Conservation (phyloP, 2,113 vertebrate species). For the Colinus virginianus region DNA sequence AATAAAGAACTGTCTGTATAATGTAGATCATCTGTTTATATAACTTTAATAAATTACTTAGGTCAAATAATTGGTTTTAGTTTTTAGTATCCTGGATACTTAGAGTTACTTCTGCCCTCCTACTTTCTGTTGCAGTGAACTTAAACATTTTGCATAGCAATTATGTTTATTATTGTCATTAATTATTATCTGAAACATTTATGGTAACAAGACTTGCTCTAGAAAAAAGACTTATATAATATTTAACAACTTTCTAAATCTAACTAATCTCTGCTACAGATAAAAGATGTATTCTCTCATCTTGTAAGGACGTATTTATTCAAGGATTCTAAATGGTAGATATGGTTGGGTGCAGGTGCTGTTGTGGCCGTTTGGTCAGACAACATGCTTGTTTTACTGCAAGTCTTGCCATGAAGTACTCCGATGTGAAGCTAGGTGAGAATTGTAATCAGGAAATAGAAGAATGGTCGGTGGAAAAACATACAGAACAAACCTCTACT, state of each 20-base stretch:
- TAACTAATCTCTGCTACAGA: fast-evolving
- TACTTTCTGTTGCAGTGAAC: not conserved
- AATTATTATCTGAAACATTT: not conserved
- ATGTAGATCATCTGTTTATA: not conserved
- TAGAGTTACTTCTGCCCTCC: not conserved
- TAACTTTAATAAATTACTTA: not conserved
- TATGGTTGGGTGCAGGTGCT: constrained; percentile 83
- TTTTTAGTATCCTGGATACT: not conserved
- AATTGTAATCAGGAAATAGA: constrained; percentile 83
- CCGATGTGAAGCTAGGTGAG: constrained; percentile 95
- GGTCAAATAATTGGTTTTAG: not conserved
- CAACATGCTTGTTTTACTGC: constrained; percentile 97
- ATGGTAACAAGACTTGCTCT: not conserved
- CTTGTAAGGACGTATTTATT: not conserved
- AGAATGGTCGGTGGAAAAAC: constrained; percentile 97
- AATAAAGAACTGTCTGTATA: not conserved
- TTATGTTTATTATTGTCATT: not conserved
- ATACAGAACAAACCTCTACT: constrained; percentile 93
- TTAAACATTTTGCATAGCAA: not conserved
- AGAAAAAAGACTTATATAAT: not conserved
- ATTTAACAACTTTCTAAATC: not conserved
- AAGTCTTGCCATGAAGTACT: constrained; percentile 95
- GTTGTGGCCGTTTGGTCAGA: constrained; percentile 95
- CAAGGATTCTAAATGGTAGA: fast-evolving
- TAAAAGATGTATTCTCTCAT: not conserved